These are phyloP conservation scores for Atherinomorus stipes DNA, from an alignment of 2,113 vertebrate species.

Conservation along the genomic window DNA sequence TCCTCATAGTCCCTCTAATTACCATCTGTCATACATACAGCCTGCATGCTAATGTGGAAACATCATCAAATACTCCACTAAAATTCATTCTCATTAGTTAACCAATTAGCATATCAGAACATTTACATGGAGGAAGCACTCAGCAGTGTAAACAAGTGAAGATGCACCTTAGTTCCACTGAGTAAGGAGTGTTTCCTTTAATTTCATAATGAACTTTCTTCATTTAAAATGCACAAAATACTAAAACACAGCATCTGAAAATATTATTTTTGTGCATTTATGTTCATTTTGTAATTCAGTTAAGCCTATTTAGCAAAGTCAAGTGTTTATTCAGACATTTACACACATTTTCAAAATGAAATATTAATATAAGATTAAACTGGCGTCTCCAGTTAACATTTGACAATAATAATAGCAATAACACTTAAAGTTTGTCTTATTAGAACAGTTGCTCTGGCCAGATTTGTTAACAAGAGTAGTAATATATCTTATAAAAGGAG, in stretches of 20 bases:
- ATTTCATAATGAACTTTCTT: not conserved
- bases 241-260: not conserved
- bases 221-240: not conserved
- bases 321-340: no score
- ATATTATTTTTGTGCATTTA: not conserved
- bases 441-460: no score
- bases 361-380: no score
- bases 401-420: no score
- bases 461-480: no score
- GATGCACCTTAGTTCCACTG: not conserved
- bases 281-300: not conserved
- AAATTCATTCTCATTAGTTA: slow-evolving; percentile 31
- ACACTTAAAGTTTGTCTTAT: no score
- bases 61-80: not conserved
- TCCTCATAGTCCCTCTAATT: slow-evolving; percentile 31
- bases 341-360: no score
- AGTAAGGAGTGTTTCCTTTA: not conserved
- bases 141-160: not conserved
- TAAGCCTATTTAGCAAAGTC: not conserved
- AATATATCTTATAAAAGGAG: no score
- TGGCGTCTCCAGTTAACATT: no score
- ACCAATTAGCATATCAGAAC: slow-evolving; percentile 32
- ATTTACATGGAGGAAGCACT: slow-evolving; percentile 28
- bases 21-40: not conserved
- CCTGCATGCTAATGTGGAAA: slow-evolving; percentile 26